Conservation (phyloP, 2,888 invertebrate genomes). For the Scaptomyza reducta region DNA sequence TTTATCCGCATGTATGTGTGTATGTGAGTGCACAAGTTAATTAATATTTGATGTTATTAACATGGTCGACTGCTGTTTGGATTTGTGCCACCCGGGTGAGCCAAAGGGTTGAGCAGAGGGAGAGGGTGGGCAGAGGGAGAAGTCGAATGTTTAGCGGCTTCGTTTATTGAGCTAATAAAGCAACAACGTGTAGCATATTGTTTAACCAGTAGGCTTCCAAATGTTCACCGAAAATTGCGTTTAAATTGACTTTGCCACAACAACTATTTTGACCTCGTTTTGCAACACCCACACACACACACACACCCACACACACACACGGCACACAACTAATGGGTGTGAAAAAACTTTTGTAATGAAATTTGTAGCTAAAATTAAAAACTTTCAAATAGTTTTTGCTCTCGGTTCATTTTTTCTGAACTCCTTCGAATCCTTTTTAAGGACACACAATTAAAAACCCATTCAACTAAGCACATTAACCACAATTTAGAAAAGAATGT, state of each 20-base stretch:
- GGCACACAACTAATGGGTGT: constrained; percentile 27
- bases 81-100: constrained; percentile 34
- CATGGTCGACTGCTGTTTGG: constrained; percentile 57
- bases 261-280: too few relatives aligned
- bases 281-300: constrained; percentile 12
- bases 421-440: constrained; percentile 13
- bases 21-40: constrained; percentile 57
- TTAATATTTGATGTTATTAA: constrained; percentile 76
- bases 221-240: constrained; percentile 56
- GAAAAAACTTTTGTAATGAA: constrained; percentile 46
- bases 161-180: constrained; percentile 69
- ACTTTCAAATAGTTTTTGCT: constrained; percentile 41
- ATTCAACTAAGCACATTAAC: constrained; percentile 32
- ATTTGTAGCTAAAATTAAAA: constrained; percentile 48
- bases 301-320: constrained; percentile 20
- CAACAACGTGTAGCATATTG: constrained; percentile 49
- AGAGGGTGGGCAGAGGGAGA: background rate
- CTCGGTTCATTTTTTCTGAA: background rate
- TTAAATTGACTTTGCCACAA: constrained; percentile 51
- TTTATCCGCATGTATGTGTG: constrained; percentile 2
- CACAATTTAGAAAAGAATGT: constrained; percentile 18
- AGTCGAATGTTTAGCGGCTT: constrained; percentile 8
- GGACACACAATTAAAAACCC: constrained; percentile 23
- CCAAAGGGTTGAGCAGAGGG: constrained; percentile 9
- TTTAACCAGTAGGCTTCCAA: constrained; percentile 71